A percentile compares a stretch with the other conserved stretches of the same genome.
Conservation (phyloP, 2,113 vertebrate genomes). For the Peromyscus leucopus region DNA sequence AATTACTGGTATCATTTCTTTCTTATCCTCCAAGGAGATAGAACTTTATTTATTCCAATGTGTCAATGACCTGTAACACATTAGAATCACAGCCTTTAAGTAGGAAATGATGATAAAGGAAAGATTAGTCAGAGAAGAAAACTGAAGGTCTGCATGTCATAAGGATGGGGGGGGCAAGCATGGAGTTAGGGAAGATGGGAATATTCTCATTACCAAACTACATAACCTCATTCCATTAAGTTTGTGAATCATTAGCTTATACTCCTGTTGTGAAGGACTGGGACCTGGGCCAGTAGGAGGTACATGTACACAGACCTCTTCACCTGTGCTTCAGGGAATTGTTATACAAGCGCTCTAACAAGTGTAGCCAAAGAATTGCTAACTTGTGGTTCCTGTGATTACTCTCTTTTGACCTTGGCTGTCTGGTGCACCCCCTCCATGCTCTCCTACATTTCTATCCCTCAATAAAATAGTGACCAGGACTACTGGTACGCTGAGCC, state of each 20-base stretch:
- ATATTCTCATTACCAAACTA: constrained; percentile 71
- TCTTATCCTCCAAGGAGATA: not conserved
- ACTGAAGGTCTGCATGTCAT: rapidly evolving
- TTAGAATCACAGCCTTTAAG: not conserved
- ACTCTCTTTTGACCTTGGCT: constrained; percentile 65
- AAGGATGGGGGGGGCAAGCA: constrained; percentile 8
- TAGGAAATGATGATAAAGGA: not conserved
- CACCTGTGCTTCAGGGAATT: constrained; percentile 42
- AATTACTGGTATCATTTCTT: constrained; percentile 37
- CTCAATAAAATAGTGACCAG: not conserved
- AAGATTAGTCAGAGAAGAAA: not conserved
- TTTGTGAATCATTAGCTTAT: constrained; percentile 88
- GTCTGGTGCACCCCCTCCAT: not conserved
- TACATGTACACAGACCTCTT: not conserved
- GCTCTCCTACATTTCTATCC: not conserved
- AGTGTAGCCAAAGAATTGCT: not conserved
- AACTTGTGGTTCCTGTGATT: constrained; percentile 1
- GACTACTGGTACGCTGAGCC: not conserved
- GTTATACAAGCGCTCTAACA: constrained; percentile 69
- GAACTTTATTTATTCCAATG: not conserved
- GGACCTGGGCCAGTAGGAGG: constrained; percentile 81
- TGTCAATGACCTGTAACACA: not conserved
- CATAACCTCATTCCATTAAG: constrained; percentile 72
- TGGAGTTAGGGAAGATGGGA: not conserved
- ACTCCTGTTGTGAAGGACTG: constrained; percentile 41